Evolutionary conservation across 1,140 invertebrate genomes (phyloP), one percentile per base, ranked within the genome.

Genomic region (Physella acuta): DNA sequence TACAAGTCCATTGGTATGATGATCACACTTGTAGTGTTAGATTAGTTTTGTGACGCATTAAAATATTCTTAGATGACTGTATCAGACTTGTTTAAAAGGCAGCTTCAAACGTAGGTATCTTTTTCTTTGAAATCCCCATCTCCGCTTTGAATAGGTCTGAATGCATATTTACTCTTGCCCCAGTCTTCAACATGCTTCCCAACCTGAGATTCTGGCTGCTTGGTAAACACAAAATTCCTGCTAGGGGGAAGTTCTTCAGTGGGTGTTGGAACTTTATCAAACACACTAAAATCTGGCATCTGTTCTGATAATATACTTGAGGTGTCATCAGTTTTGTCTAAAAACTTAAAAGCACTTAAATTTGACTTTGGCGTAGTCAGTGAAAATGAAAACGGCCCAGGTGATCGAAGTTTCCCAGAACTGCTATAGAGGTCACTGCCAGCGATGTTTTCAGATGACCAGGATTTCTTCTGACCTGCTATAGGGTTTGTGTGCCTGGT

Each of bases 341-440:
- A 71, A 62, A 79, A 76, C 68, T 79, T 81, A 55, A 81, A 80
- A 11, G 77, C 79, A n/a, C 72, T 76, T n/a, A 81, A 69, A 28
- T 73, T 72, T 3, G 78, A 75, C n/a, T 74, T 80, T 14, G 80
- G 79, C 3, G 78, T 80, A n/a, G 76, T 75, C 17, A 81, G 71
- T 20, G 80, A 81, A 69, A 81, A 81, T 14, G 78, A 76, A 58
- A 81, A 81, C 33, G 79, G 78, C 56, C 76, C 75, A 53, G 70
- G 71, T 20, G 76, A 73, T 33, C 55, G 66, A 31, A 44, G 58
- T 51, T 71, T 76, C 14, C 34, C 34, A 62, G 30, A 70, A 31
- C 55, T 30, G 28, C 53, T 61, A 61, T 60, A 66, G 30, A 66
- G 53, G 14, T 69, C 70, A 36, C 61, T 74, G 14, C n/a, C 16